Conservation (phyloP, 2,113 vertebrate genomes). For the Daubentonia madagascariensis region DNA sequence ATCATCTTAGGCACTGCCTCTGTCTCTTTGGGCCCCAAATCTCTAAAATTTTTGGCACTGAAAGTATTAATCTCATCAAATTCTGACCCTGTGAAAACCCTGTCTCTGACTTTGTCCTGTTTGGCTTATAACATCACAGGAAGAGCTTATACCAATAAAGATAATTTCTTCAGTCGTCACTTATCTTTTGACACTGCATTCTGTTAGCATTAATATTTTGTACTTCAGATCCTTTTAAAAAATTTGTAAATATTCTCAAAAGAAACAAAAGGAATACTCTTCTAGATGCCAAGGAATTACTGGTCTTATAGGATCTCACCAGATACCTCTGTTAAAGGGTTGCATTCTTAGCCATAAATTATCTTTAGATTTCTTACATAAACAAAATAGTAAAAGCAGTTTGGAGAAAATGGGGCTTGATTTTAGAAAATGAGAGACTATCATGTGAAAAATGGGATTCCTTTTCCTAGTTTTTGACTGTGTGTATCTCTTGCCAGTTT, state of each 20-base stretch:
- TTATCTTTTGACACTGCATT: slow-evolving; percentile 30
- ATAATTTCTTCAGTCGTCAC: not conserved
- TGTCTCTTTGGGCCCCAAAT: not conserved
- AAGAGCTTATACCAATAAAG: not conserved
- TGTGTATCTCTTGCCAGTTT: not conserved
- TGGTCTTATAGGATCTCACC: not conserved
- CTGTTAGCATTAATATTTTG: slow-evolving; percentile 17
- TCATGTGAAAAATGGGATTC: not conserved
- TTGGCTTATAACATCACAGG: not conserved
- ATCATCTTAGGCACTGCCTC: not conserved
- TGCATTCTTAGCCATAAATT: not conserved
- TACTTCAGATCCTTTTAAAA: not conserved
- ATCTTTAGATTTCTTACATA: slow-evolving; percentile 17
- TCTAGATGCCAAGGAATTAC: not conserved
- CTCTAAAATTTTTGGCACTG: not conserved
- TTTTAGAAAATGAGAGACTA: slow-evolving; percentile 18
- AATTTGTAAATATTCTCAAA: not conserved
- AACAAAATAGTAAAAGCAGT: not conserved
- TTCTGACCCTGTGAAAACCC: not conserved
- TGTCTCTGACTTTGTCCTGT: not conserved
- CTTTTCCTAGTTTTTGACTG: not conserved
- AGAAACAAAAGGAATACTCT: slow-evolving; percentile 21
- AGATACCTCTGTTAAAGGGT: not conserved
- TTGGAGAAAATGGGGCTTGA: accelerated
- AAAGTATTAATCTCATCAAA: not conserved